Evolutionary conservation across 1,140 invertebrate species (phyloP).

Genomic region (Temnothorax nylanderi): DNA sequence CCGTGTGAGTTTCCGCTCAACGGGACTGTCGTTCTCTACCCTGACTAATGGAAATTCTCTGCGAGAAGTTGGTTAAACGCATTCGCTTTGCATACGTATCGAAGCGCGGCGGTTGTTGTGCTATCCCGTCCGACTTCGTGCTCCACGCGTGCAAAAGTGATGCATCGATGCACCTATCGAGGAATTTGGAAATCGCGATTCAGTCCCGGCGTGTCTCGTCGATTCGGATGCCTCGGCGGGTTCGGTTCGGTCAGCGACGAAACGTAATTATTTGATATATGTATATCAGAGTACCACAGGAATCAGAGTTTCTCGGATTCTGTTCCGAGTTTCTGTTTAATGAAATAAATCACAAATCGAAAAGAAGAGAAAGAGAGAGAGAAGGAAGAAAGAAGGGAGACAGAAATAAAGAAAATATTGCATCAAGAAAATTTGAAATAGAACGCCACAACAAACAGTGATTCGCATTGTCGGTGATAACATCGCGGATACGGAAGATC

Average conservation of each 20-base stretch:
- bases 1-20: constrained; percentile 27
- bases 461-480: background rate
- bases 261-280: background rate
- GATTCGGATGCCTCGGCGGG: background rate
- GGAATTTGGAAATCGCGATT: constrained; percentile 15
- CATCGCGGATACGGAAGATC: background rate
- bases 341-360: background rate
- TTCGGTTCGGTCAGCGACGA: background rate
- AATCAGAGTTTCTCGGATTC: background rate
- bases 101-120: constrained; percentile 31
- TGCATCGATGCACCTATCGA: background rate
- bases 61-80: constrained; percentile 82
- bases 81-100: constrained; percentile 84
- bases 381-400: background rate
- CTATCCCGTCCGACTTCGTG: constrained; percentile 4
- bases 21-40: constrained; percentile 43
- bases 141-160: background rate
- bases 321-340: background rate
- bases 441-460: background rate
- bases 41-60: constrained; percentile 83
- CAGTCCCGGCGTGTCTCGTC: background rate
- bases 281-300: background rate
- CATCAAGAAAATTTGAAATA: background rate
- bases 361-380: background rate
- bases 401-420: background rate